phyloP scores from a whole-genome alignment of 2,113 vertebrate genomes.

The Hyaena hyaena region DNA sequence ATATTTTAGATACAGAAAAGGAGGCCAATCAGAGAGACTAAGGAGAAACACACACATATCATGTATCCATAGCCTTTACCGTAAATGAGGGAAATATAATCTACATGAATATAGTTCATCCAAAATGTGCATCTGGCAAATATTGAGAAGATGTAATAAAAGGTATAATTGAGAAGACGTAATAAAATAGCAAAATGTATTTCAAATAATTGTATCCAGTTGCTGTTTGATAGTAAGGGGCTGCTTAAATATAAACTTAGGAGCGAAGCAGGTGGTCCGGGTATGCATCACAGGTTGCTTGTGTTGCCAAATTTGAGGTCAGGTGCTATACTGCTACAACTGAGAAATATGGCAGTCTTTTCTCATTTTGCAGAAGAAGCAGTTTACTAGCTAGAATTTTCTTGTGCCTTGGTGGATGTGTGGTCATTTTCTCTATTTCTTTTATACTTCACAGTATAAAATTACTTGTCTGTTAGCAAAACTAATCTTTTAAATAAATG shows the following conservation, averaged over 20 bases:
- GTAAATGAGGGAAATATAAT: neutral
- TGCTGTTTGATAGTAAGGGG: neutral
- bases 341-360: neutral
- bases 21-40: neutral
- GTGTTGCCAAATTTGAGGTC: neutral
- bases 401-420: neutral
- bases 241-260: neutral
- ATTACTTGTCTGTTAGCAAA: neutral
- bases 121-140: neutral
- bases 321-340: neutral
- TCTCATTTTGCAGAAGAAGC: neutral
- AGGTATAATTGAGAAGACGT: too few species aligned
- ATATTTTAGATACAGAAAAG: neutral
- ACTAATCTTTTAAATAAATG: neutral
- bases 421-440: neutral
- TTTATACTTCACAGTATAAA: neutral
- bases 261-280: neutral
- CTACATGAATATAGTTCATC: neutral
- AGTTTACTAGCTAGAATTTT: neutral
- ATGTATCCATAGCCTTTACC: neutral
- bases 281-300: neutral
- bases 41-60: neutral
- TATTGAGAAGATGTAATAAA: neutral
- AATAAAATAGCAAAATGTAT: neutral
- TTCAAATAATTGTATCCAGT: neutral